Base-by-base conservation (phyloP, 2,797 vertebrate species). In the Anabas testudineus region DNA sequence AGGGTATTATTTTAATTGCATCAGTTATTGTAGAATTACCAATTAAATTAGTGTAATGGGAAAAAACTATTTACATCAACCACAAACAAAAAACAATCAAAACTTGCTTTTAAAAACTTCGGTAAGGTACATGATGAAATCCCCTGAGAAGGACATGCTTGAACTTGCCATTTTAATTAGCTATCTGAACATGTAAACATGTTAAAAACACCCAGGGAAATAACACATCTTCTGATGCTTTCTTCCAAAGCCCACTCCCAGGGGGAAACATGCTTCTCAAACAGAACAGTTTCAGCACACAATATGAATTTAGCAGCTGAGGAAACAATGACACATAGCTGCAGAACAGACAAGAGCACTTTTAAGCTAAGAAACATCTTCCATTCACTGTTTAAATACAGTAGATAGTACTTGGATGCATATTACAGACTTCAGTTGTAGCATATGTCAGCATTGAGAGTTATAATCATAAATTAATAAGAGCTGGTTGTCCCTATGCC, bases 91-190 rank as follows among this genome's bases (percentile, higher is more conserved):
- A 48, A 16, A 30, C 13, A 47, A 34, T 55, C 34, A 62, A 43
- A 39, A 18, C 5, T 21, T 54, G 6, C 13, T 47, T 14, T 56
- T 12, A 18, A 39, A 41, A 60, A 66, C 47, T 36, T 26, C 13
- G 13, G 2, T 48, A 47, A 32, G 71, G 48, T 49, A 56, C 56
- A 37, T 60, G 59, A 64, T 68, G 34, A 46, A 57, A 43, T 84
- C 82, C 86, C 85, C 57, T 15, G 83, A 76, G 90, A 53, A 39
- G 37, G 73, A 85, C 92, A 62, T 76, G 94, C 77, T 81, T 66
- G 52, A 91, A 87, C 93, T 81, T 88, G 92, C 85, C 83, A 51
- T 86, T 85, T 81, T 92, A 92, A 93, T 92, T 81, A 93, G 83
- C 65, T 84, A 65, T 80, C 71, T 70, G 74, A 86, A 86, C 84